Percentiles rank a stretch among this genome's conserved stretches.
These are phyloP conservation scores for Pholis gunnellus DNA, from an alignment of 2,113 vertebrate genomes.

Conservation along the genomic window DNA sequence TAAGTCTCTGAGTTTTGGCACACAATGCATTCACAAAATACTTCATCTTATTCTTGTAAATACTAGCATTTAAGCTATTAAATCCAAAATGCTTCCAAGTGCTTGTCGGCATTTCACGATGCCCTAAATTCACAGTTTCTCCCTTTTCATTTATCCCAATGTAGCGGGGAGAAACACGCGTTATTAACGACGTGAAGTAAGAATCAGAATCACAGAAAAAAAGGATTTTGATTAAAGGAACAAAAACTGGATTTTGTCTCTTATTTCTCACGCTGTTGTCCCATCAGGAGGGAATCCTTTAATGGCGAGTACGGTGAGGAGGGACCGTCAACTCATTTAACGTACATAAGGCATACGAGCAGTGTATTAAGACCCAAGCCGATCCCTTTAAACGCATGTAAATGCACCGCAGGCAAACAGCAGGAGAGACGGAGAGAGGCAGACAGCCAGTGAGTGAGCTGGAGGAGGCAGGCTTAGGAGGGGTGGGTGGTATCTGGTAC, in stretches of 20 bases:
- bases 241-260: not conserved
- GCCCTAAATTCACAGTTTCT: not conserved
- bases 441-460: constrained; percentile 29
- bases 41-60: constrained; percentile 2
- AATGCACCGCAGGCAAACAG: constrained; percentile 33
- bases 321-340: constrained; percentile 3
- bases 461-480: constrained; percentile 34
- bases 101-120: not conserved
- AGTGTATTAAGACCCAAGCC: constrained; percentile 1
- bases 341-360: not conserved
- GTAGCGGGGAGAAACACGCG: not conserved
- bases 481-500: constrained; percentile 39
- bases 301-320: not conserved
- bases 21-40: not conserved
- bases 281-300: not conserved
- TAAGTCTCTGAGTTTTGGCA: not conserved
- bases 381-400: constrained; percentile 41
- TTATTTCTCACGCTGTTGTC: not conserved
- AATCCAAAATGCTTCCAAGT: not conserved
- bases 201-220: not conserved
- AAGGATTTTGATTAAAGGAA: not conserved
- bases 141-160: not conserved
- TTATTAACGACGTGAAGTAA: not conserved
- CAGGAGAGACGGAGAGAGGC: not conserved
- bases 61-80: not conserved